These are phyloP conservation scores for Neosilurus hyrtlii DNA, from an alignment of 2,797 vertebrate genomes.

Conservation along the genomic window DNA sequence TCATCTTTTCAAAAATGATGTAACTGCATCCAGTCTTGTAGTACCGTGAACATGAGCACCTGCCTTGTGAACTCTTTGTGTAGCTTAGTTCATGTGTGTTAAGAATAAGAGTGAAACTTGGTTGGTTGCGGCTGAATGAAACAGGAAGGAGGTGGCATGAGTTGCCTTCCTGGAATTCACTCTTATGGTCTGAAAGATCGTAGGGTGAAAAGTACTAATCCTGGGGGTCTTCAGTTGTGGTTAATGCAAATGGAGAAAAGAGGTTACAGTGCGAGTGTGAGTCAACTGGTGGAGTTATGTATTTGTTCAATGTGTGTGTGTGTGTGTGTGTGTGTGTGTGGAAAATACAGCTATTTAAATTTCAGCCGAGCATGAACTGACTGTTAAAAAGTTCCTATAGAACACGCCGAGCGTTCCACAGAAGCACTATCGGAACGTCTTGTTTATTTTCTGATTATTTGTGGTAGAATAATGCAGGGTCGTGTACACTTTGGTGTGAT, in stretches of 20 bases:
- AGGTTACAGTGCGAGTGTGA: constrained; percentile 36
- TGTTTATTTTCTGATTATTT: neutral
- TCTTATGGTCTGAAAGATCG: constrained; percentile 28
- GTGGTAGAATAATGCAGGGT: neutral
- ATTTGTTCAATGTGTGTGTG: neutral
- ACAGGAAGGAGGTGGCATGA: constrained; percentile 29
- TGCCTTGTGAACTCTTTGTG: neutral
- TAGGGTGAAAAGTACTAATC: constrained; percentile 34
- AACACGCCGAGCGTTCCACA: neutral
- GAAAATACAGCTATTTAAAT: constrained; percentile 31
- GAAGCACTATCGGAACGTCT: neutral
- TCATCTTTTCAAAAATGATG: neutral
- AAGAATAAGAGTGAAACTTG: neutral
- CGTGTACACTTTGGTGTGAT: neutral
- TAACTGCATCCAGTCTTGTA: neutral
- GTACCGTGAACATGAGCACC: neutral
- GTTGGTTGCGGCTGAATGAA: neutral
- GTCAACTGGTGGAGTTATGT: constrained; percentile 15
- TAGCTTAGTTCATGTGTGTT: too few species aligned
- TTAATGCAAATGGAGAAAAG: constrained; percentile 29
- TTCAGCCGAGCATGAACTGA: neutral
- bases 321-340: constrained; percentile 2
- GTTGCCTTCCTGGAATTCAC: constrained; percentile 53
- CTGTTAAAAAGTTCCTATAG: constrained; percentile 23
- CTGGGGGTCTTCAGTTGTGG: constrained; percentile 39